Evolutionary conservation across 53 echinoderm and acorn worm species (phyloP).

Genomic region (Henricia sp.): DNA sequence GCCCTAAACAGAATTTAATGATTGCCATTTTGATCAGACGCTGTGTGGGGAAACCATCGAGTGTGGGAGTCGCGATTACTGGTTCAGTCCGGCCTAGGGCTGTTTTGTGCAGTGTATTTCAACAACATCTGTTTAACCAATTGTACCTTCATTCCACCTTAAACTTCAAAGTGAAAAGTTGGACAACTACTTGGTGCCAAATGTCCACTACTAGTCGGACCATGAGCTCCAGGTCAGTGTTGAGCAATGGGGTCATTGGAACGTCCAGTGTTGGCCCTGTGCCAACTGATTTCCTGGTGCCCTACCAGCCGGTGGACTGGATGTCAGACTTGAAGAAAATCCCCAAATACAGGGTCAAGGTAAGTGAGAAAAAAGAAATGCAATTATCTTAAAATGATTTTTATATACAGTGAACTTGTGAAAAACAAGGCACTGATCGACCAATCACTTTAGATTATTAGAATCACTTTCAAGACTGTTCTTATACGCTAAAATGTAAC

Average conservation of each 20-base stretch:
- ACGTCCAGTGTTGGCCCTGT: conserved; percentile 3
- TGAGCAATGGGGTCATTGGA: neutral
- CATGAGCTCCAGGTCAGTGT: neutral
- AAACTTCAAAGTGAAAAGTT: too few species aligned
- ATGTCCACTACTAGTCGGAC: neutral
- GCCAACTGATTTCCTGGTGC: conserved; percentile 27
- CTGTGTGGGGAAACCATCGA: neutral
- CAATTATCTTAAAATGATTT: too few species aligned
- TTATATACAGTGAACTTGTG: too few species aligned
- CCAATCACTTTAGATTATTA: too few species aligned
- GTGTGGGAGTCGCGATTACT: neutral
- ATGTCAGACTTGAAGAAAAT: conserved; percentile 25
- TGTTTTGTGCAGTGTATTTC: neutral
- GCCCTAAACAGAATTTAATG: neutral
- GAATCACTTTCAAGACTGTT: too few species aligned
- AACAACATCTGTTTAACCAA: neutral
- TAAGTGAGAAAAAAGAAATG: neutral
- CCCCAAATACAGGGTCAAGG: conserved; percentile 42
- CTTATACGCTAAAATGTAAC: too few species aligned
- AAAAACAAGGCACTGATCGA: too few species aligned
- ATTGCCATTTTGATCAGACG: neutral
- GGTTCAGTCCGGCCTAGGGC: neutral
- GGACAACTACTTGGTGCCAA: neutral
- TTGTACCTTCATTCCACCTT: too few species aligned
- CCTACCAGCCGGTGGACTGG: conserved; percentile 31